Evolutionary conservation across 2,113 vertebrate genomes (phyloP).

Genomic region (Pan troglodytes): NHGRI_mPanTro3-v2.1_pri NC_086015.1:154849501-154850000

Average conservation of each 20-base stretch:
- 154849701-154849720: not conserved
- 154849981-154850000: not conserved
- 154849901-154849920: not conserved
- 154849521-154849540: not conserved
- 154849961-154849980: not conserved
- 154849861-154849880: not conserved
- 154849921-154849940: not conserved
- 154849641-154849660: not conserved
- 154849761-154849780: not conserved
- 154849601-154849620: not conserved
- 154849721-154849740: not conserved
- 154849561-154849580: not conserved
- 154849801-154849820: not conserved
- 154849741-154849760: not conserved
- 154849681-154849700: not conserved
- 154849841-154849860: not conserved
- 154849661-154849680: not conserved
- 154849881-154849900: not conserved
- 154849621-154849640: not conserved
- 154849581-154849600: not conserved
- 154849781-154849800: not conserved
- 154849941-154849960: not conserved
- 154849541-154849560: not conserved
- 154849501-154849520: not conserved
- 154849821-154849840: not conserved